These are phyloP conservation scores for Corythoichthys haematopterus DNA, from an alignment of 2,113 vertebrate genomes.

Conservation along the genomic window DNA sequence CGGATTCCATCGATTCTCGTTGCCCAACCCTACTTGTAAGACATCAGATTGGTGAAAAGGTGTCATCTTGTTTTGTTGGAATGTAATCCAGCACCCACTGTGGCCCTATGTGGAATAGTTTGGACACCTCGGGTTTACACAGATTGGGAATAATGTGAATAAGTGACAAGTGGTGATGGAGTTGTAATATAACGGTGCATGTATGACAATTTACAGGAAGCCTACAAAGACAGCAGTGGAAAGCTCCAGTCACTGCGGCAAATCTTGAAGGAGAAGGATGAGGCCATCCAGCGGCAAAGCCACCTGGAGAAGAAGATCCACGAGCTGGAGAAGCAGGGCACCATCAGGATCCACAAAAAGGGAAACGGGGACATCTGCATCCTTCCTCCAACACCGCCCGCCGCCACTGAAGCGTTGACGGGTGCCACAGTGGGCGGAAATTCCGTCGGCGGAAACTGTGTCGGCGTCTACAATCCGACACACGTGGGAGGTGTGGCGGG, in stretches of 20 bases:
- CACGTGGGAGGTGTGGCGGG: conserved; percentile 20
- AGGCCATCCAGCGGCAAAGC: conserved; percentile 81
- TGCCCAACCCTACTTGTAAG: too few species aligned
- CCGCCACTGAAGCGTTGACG: conserved; percentile 14
- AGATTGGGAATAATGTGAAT: too few species aligned
- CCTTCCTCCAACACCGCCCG: conserved; percentile 33
- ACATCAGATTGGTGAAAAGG: too few species aligned
- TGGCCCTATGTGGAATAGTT: too few species aligned
- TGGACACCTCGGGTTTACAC: too few species aligned
- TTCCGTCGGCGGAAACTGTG: conserved; percentile 4
- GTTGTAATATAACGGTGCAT: too few species aligned
- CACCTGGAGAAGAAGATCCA: conserved; percentile 79
- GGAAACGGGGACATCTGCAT: conserved; percentile 73
- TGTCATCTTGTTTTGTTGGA: too few species aligned
- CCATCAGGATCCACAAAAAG: conserved; percentile 75
- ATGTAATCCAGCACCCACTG: too few species aligned
- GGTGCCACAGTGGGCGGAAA: conserved; percentile 37
- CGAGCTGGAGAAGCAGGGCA: conserved; percentile 71
- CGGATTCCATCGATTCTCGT: too few species aligned
- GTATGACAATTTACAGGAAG: neutral
- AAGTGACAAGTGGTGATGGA: too few species aligned
- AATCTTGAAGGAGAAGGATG: conserved; percentile 90
- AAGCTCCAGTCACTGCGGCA: conserved; percentile 84
- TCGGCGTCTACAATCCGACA: conserved; percentile 23
- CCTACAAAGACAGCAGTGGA: conserved; percentile 78